Base-by-base conservation (phyloP, 2,113 vertebrate species). In the Melanerpes aurifrons region DNA sequence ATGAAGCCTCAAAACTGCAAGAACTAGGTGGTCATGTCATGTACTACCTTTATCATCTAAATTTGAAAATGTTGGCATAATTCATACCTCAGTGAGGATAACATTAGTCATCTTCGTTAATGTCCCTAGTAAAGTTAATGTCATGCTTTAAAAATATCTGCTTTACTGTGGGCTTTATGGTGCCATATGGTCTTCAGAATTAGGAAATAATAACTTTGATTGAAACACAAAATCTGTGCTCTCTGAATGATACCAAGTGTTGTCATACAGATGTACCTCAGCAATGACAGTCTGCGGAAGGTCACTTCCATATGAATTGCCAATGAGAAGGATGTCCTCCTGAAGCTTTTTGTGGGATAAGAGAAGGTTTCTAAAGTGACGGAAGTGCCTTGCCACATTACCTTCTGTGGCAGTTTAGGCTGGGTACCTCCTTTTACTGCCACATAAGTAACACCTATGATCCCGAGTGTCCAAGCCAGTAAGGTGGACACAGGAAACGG, bases 171-270 rank as follows among this genome's bases (percentile, higher is more conserved):
- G 32, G 25, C 86, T 96, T 96, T 92, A 92, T 92, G 91, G 31
- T 91, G 69, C 87, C 91, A 95, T 96, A 91, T 94, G 87, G 72
- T 89, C 79, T 87, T 79, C 91, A 93, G 79, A 83, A 89, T 85
- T 64, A 87, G 75, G 72, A 90, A 94, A 95, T 77, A 71, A 70
- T 29, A 86, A 74, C 54, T 91, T 73, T 56, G 59, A 87, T 76
- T 73, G 59, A 71, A 96, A 32, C 53, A 73, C 50, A 76, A 35
- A 84, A 74, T 89, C 81, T 32, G 8, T 89, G 63, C 66, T 5
- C 45, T 78, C 28, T 63, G 75, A 78, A 45, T 82, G 48, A 54
- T 71, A 43, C 26, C 1, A 10, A 22, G 32, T 54, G 63, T 82
- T 70, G 28, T 61, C 53, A 54, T 40, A 15, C 15, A 64, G 64